A percentile compares a stretch with the other conserved stretches of the same genome.
phyloP scores from a whole-genome alignment of 2,888 invertebrate genomes.

The Panzeria rudis region DNA sequence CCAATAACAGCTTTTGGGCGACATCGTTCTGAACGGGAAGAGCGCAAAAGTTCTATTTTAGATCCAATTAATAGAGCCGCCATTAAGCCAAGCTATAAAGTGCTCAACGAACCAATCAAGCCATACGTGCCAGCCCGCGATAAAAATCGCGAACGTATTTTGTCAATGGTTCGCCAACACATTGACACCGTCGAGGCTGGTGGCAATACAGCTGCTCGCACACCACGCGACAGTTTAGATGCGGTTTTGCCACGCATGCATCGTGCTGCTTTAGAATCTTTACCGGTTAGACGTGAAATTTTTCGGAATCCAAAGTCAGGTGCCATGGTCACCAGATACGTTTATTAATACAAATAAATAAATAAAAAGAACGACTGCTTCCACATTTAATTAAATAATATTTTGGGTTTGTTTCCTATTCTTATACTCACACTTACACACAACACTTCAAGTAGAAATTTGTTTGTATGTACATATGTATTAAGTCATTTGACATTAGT shows the following conservation, averaged over 20 bases:
- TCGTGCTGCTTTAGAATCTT: conserved; percentile 79
- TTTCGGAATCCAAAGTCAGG: conserved; percentile 80
- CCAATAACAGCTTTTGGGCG: conserved; percentile 93
- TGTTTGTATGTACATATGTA: conserved; percentile 27
- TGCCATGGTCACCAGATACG: conserved; percentile 80
- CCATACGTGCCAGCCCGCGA: conserved; percentile 89
- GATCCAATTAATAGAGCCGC: conserved; percentile 86
- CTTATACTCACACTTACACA: background rate
- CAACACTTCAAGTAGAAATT: background rate
- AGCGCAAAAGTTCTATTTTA: conserved; percentile 83
- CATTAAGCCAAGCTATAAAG: conserved; percentile 86
- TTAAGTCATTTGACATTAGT: background rate
- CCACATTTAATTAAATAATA: conserved; percentile 7
- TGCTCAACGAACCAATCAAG: conserved; percentile 86
- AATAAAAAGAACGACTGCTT: background rate
- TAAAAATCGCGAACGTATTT: conserved; percentile 87
- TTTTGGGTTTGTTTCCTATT: conserved; percentile 19
- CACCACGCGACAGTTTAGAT: conserved; percentile 88
- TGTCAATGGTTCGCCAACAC: conserved; percentile 86
- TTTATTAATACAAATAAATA: conserved; percentile 55
- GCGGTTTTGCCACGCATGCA: conserved; percentile 87
- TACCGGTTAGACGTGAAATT: conserved; percentile 78
- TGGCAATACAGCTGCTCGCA: conserved; percentile 85
- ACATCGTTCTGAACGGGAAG: conserved; percentile 83
- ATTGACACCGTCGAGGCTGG: conserved; percentile 86